These are phyloP conservation scores for Arvicanthis niloticus DNA, from an alignment of 2,113 vertebrate genomes.

Conservation along the genomic window DNA sequence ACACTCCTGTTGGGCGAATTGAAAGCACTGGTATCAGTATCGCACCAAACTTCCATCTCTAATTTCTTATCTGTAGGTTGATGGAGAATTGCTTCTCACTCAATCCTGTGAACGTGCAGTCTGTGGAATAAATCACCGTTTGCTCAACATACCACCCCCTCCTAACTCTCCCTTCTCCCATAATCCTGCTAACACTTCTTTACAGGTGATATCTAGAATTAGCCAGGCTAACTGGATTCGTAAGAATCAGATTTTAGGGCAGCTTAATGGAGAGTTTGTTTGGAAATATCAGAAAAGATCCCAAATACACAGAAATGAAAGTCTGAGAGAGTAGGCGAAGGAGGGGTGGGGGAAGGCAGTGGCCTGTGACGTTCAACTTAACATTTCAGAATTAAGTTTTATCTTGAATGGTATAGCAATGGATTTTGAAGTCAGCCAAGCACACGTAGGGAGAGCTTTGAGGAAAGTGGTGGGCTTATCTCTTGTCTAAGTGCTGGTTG, in stretches of 20 bases:
- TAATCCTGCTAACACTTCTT: constrained; percentile 25
- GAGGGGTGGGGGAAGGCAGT: constrained; percentile 29
- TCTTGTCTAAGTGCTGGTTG: constrained; percentile 16
- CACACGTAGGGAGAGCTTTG: constrained; percentile 38
- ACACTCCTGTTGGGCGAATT: background rate
- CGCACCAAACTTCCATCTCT: constrained; percentile 23
- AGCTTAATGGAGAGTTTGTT: constrained; percentile 20
- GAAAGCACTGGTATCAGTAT: background rate
- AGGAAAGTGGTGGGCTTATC: constrained; percentile 54
- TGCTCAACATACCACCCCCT: background rate
- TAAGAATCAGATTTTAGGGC: constrained; percentile 53
- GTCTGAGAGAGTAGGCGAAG: background rate
- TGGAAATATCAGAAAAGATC: constrained; percentile 45
- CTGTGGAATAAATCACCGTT: constrained; percentile 37
- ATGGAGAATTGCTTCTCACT: constrained; percentile 6
- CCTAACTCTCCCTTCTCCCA: background rate
- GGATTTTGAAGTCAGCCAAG: constrained; percentile 52
- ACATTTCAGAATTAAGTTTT: constrained; percentile 64
- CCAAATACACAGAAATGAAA: constrained; percentile 25
- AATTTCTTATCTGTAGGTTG: constrained; percentile 49
- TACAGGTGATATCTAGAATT: constrained; percentile 46
- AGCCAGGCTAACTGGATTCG: constrained; percentile 42
- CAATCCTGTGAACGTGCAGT: background rate
- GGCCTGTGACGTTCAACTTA: constrained; percentile 51
- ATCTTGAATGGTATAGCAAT: constrained; percentile 9